phyloP scores from a whole-genome alignment of 2,888 invertebrate genomes.

The Meloe dianella region DNA sequence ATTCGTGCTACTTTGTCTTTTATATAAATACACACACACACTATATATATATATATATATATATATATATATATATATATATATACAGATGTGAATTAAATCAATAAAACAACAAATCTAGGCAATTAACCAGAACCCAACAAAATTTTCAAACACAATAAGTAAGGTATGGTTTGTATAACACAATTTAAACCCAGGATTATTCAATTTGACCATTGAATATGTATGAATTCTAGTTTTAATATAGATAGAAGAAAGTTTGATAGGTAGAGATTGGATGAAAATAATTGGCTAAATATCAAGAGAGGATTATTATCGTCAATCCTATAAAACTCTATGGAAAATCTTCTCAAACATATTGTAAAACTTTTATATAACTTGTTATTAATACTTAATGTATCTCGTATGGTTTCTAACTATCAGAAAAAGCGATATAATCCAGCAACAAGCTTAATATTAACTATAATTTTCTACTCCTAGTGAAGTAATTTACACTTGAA shows the following conservation, averaged over 20 bases:
- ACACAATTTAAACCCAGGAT: background rate
- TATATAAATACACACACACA: background rate
- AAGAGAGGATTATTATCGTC: background rate
- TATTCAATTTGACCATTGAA: background rate
- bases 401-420: background rate
- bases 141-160: background rate
- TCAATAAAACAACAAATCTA: slow-evolving; percentile 5
- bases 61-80: background rate
- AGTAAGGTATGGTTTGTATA: background rate
- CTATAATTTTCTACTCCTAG: background rate
- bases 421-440: background rate
- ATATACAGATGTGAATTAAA: background rate
- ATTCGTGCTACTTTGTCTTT: background rate
- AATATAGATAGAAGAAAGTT: background rate
- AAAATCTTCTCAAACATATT: background rate
- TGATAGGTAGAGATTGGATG: background rate
- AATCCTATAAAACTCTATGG: background rate
- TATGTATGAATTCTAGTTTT: background rate
- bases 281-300: background rate
- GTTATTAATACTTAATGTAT: background rate
- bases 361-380: background rate
- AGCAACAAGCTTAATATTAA: background rate
- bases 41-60: no score
- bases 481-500: background rate
- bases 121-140: background rate